phyloP scores from a whole-genome alignment of 2,888 invertebrate genomes.

The Trachelus troglodyta region DNA sequence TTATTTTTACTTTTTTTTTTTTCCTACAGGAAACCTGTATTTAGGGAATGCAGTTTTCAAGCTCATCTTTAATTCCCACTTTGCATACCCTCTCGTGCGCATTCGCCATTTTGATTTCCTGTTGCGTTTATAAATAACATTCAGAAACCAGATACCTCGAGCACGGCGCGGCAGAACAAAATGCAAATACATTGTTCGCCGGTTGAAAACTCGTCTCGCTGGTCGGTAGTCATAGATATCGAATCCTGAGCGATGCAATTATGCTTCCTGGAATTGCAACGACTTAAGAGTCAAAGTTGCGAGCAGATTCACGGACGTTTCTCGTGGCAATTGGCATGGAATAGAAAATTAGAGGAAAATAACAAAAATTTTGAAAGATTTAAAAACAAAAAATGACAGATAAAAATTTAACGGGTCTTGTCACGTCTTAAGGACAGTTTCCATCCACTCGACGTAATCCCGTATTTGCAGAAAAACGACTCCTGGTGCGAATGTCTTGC shows the following conservation, averaged over 20 bases:
- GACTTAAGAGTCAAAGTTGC: background rate
- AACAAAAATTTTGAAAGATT: too few relatives aligned
- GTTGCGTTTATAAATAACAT: background rate
- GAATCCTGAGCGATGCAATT: background rate
- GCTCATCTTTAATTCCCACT: background rate
- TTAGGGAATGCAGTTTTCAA: background rate
- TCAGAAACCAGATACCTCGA: background rate
- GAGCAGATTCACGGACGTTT: rapidly evolving
- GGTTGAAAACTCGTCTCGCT: background rate
- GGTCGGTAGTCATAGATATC: background rate
- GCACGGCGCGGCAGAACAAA: background rate
- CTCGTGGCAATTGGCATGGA: background rate
- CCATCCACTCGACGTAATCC: background rate
- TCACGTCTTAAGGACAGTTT: background rate
- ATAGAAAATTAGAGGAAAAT: background rate
- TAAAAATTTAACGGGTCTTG: background rate
- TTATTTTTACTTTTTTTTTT: background rate
- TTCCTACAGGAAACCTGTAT: background rate
- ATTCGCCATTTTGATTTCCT: background rate
- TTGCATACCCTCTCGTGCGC: background rate
- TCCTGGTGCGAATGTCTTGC: background rate
- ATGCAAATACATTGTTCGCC: constrained; percentile 5
- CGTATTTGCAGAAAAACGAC: background rate
- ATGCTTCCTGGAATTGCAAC: background rate
- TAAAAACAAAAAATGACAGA: background rate